Evolutionary conservation across 2,113 vertebrate genomes (phyloP), one percentile per base, ranked within the genome.

Genomic region (Isurus oxyrinchus): DNA sequence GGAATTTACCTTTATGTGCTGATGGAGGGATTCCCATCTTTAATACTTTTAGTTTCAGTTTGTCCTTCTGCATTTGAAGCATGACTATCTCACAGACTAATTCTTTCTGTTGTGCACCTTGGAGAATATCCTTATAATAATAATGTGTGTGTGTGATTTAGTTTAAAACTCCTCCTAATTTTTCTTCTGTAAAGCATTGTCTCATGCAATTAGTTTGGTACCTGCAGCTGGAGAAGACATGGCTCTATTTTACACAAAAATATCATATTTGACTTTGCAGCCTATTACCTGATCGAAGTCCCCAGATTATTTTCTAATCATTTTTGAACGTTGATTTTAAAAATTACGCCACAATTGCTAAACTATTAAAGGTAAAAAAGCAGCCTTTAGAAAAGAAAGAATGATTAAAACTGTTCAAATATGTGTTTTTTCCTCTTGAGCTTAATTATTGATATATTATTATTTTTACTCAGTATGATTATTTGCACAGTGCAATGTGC

Each of bases 31-130:
- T 76, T 95, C 67, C 63, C 49, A 27, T 69, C 76, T 72, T 95
- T 69, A 72, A 72, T 11, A 49, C 63, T 95, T 95, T 95, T 55
- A 95, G 94, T 95, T 95, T 95, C 94, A 95, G 14, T 95, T 95
- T 35, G 25, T 69, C 63, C 94, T 95, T 95, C 66, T 95, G 94
- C 94, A 94, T 72, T 95, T 72, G 61, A 76, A 95, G 63, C 88
- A 91, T 59, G 31, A n/a, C 3, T 91, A 91, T 91, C 13, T 49
- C 86, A 55, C 86, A 31, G 11, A 91, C 35, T 88, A 88, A 88
- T 55, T 25, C 7, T 88, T 88, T 59, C 88, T 91, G 55, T n/a
- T 57, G 27, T 59, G 53, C 21, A 59, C 16, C 31, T 35, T 91
- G 49, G 49, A 25, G 86, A 88, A 88, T 88, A 19, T 55, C 2